These are phyloP conservation scores for Porites evermanni DNA, from an alignment of 92 coral and sea anemone species.

Conservation along the genomic window DNA sequence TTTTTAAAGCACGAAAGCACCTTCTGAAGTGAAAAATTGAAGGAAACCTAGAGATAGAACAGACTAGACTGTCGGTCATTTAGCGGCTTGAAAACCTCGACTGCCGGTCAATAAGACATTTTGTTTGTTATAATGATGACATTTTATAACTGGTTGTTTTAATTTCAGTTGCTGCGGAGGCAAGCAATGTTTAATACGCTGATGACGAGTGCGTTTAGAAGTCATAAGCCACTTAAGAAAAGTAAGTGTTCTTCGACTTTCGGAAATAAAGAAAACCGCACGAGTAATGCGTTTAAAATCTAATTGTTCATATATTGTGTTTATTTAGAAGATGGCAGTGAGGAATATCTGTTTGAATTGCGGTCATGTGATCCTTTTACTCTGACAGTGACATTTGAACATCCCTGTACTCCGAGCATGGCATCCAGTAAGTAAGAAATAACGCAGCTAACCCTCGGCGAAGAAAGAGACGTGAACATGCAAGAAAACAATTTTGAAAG, in stretches of 20 bases:
- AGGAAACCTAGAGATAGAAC: too few relatives aligned
- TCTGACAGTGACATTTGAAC: slow-evolving; percentile 91
- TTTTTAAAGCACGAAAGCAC: too few relatives aligned
- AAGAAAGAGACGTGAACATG: too few relatives aligned
- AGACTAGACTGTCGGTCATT: too few relatives aligned
- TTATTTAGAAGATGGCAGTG: slow-evolving; percentile 58
- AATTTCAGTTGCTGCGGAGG: slow-evolving; percentile 81
- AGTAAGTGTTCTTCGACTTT: slow-evolving; percentile 45
- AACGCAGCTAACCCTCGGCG: too few relatives aligned
- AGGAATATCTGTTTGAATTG: slow-evolving; percentile 80
- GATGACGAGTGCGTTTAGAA: slow-evolving; percentile 84
- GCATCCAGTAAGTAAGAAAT: slow-evolving; percentile 81
- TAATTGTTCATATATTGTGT: not conserved
- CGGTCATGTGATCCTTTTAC: slow-evolving; percentile 87
- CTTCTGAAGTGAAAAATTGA: too few relatives aligned
- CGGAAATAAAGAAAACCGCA: not conserved
- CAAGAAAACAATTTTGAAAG: too few relatives aligned
- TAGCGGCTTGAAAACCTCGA: too few relatives aligned
- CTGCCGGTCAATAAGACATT: too few relatives aligned
- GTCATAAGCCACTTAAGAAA: slow-evolving; percentile 72
- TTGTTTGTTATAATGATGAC: too few relatives aligned
- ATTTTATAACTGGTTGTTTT: not conserved
- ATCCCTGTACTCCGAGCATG: slow-evolving; percentile 87
- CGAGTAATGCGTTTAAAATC: not conserved
- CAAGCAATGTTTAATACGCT: slow-evolving; percentile 91